Conservation (phyloP, 2,797 vertebrate species). For the Muscicapa striata region DNA sequence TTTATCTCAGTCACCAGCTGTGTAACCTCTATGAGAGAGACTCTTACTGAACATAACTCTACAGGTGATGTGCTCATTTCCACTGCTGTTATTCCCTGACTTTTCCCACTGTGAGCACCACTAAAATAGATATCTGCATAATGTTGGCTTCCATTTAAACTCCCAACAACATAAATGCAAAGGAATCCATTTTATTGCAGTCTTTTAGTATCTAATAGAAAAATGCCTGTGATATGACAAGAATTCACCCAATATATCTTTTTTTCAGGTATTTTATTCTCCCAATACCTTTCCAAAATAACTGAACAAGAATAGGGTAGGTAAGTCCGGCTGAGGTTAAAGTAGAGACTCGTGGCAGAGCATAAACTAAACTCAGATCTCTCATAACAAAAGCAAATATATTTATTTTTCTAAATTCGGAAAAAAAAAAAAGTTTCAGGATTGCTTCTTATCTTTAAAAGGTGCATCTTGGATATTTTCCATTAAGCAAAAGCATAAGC, state of each 20-base stretch:
- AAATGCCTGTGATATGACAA: neutral
- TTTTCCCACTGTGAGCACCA: neutral
- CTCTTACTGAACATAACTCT: neutral
- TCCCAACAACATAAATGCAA: neutral
- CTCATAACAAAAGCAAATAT: neutral
- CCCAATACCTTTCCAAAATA: neutral
- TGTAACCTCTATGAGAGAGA: neutral
- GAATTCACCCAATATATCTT: neutral
- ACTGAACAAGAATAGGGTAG: neutral
- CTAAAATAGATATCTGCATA: neutral
- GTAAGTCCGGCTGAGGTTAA: neutral
- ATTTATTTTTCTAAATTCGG: neutral
- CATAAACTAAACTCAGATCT: neutral
- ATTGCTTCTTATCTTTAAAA: neutral
- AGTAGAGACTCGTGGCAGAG: neutral
- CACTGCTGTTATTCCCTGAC: neutral
- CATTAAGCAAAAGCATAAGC: neutral
- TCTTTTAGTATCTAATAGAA: neutral
- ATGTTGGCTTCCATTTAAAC: neutral
- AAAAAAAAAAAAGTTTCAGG: neutral
- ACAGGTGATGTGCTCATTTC: neutral
- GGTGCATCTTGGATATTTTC: neutral
- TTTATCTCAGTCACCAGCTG: slow-evolving; percentile 37
- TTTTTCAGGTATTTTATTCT: neutral
- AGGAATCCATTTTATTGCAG: neutral